Conservation (phyloP, 2,113 vertebrate species). For the Psittacula cyanocephala region DNA sequence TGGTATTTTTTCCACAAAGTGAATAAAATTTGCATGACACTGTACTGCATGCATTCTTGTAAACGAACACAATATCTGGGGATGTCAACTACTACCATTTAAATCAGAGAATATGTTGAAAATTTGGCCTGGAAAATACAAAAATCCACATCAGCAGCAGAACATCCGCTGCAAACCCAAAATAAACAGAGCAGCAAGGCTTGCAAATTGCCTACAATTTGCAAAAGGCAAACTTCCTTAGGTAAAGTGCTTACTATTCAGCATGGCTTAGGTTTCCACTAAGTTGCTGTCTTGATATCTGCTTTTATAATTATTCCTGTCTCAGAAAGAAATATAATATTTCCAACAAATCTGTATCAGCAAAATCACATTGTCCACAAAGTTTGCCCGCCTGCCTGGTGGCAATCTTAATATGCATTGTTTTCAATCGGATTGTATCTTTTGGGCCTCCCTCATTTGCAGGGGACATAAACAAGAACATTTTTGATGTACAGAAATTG, state of each 20-base stretch:
- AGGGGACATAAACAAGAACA: neutral
- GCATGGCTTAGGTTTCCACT: slow-evolving; percentile 2
- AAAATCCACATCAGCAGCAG: neutral
- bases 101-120: neutral
- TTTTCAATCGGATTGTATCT: neutral
- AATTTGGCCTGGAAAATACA: neutral
- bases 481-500: neutral
- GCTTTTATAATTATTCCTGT: slow-evolving; percentile 25
- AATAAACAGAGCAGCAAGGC: slow-evolving; percentile 4
- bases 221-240: slow-evolving; percentile 17
- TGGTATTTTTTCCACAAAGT: neutral
- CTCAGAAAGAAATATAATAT: neutral
- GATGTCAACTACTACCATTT: neutral
- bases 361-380: neutral
- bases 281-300: slow-evolving; percentile 1
- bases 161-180: neutral
- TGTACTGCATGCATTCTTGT: neutral
- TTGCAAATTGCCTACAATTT: slow-evolving; percentile 12
- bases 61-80: neutral
- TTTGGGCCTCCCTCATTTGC: slow-evolving; percentile 6
- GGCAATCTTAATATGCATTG: neutral
- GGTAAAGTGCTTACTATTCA: slow-evolving; percentile 17
- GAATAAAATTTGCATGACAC: neutral
- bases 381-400: neutral
- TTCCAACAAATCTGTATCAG: neutral